Conservation (phyloP, 2,113 vertebrate species). For the Amphilophus citrinellus region DNA sequence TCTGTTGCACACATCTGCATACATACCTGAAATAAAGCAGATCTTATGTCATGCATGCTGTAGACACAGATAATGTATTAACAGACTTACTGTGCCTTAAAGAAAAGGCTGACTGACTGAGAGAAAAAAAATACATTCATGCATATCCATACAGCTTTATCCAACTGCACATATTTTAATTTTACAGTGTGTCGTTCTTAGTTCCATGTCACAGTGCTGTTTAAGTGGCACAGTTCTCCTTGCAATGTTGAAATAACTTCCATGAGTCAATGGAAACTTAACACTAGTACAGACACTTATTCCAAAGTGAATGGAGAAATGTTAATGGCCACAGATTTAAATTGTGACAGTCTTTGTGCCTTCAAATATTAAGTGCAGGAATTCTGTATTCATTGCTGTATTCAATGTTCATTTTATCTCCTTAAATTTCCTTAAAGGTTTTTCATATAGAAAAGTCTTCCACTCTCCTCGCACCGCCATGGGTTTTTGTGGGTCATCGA, state of each 20-base stretch:
- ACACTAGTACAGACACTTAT: slow-evolving; percentile 27
- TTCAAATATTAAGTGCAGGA: background rate
- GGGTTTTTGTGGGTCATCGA: slow-evolving; percentile 47
- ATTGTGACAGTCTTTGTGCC: slow-evolving; percentile 5
- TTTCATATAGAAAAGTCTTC: background rate
- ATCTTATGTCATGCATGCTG: background rate
- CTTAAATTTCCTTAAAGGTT: background rate
- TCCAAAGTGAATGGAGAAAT: background rate
- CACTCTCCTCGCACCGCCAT: background rate
- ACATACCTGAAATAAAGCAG: background rate
- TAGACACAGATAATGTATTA: background rate
- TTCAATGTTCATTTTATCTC: background rate
- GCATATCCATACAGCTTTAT: slow-evolving; percentile 12
- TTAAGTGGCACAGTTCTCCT: slow-evolving; percentile 11
- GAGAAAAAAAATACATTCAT: slow-evolving; percentile 30
- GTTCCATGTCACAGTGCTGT: slow-evolving; percentile 10
- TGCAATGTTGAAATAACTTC: background rate
- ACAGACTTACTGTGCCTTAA: slow-evolving; percentile 4
- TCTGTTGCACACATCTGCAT: background rate
- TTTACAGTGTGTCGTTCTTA: slow-evolving; percentile 19
- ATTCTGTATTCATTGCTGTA: background rate
- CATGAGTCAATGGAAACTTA: background rate
- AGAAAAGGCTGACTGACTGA: background rate
- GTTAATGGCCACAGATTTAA: background rate
- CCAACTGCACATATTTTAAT: slow-evolving; percentile 6